phyloP scores from a whole-genome alignment of 2,113 vertebrate genomes.

The Prionailurus bengalensis region DNA sequence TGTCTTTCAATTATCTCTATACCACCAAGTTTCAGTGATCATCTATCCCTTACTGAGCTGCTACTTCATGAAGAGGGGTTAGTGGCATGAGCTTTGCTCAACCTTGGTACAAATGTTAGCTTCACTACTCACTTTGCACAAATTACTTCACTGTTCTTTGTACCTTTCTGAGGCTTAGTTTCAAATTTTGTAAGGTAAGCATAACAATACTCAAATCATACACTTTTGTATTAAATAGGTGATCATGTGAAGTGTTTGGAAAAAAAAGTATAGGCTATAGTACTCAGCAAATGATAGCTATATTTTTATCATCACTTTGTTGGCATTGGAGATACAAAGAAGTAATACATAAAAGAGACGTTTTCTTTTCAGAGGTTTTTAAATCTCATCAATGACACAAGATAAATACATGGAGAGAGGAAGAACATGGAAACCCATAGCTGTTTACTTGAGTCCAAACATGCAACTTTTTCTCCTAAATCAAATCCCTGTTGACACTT shows the following conservation, averaged over 20 bases:
- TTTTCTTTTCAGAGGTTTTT: neutral
- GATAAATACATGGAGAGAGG: neutral
- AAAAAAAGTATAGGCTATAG: neutral
- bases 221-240: neutral
- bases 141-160: neutral
- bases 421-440: neutral
- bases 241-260: neutral
- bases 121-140: neutral
- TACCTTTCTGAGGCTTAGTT: neutral
- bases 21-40: neutral
- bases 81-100: neutral
- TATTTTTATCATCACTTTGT: neutral
- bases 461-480: conserved; percentile 35
- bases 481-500: conserved; percentile 6
- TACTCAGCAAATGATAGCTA: neutral
- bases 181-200: neutral
- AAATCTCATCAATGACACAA: neutral
- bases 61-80: neutral
- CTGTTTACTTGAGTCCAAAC: neutral
- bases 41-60: neutral
- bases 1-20: conserved; percentile 14
- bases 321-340: neutral
- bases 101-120: neutral
- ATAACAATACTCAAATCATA: neutral
- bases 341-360: neutral